Conservation (phyloP, 1,140 invertebrate genomes). For the Drosophila nasuta region DNA sequence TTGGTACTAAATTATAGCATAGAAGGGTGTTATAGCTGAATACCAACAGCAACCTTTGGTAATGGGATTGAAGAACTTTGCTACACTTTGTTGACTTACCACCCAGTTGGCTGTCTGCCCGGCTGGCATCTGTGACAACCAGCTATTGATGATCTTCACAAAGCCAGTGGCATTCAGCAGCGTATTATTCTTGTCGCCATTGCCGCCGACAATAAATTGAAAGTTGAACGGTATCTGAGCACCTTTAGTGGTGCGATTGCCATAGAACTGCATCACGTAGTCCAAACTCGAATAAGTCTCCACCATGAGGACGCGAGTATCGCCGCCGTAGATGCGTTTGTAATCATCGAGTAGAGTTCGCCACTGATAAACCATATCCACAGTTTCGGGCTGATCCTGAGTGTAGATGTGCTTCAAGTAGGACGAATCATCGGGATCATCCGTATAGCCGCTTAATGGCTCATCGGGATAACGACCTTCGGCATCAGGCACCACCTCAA, state of each 20-base stretch:
- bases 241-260: slow-evolving; percentile 85
- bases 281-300: slow-evolving; percentile 87
- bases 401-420: slow-evolving; percentile 88
- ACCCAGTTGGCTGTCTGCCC: slow-evolving; percentile 86
- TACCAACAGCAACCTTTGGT: too few relatives aligned
- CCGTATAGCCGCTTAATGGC: slow-evolving; percentile 85
- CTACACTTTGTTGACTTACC: slow-evolving; percentile 70
- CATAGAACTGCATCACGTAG: slow-evolving; percentile 87
- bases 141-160: slow-evolving; percentile 84
- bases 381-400: slow-evolving; percentile 87
- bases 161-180: slow-evolving; percentile 84
- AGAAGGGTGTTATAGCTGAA: too few relatives aligned
- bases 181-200: slow-evolving; percentile 83
- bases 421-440: slow-evolving; percentile 85
- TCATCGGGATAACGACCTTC: slow-evolving; percentile 87
- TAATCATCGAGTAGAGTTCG: slow-evolving; percentile 87
- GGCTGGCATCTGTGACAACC: slow-evolving; percentile 85
- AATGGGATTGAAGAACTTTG: too few relatives aligned
- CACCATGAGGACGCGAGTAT: slow-evolving; percentile 89
- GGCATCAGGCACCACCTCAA: slow-evolving; percentile 86
- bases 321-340: slow-evolving; percentile 78
- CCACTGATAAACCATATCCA: slow-evolving; percentile 88
- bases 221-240: slow-evolving; percentile 89
- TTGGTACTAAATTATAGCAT: too few relatives aligned
- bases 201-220: slow-evolving; percentile 83